Evolutionary conservation across 2,888 invertebrate species (phyloP).

Genomic region (Pomacea canaliculata): DNA sequence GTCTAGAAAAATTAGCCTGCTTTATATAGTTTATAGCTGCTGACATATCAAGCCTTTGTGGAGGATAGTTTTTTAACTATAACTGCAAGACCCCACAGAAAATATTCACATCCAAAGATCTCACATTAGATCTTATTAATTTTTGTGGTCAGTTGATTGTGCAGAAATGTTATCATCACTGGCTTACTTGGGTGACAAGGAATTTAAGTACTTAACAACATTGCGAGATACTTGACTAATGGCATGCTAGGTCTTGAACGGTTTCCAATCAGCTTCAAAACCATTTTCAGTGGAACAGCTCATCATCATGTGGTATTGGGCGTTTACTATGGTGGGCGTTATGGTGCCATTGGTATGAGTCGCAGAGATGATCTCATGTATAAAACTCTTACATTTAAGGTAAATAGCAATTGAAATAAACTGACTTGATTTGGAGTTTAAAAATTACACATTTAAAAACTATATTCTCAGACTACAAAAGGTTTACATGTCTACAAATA

Average conservation of each 20-base stretch:
- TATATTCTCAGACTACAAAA: too few species aligned
- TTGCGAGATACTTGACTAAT: conserved; percentile 55
- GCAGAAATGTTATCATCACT: not conserved
- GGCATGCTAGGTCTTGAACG: conserved; percentile 67
- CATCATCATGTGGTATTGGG: conserved; percentile 70
- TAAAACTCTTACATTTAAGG: conserved; percentile 67
- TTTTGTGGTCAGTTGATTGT: not conserved
- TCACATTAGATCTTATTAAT: not conserved
- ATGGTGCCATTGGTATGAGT: conserved; percentile 70
- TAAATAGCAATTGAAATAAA: conserved; percentile 28
- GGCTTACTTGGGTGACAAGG: not conserved
- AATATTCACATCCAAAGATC: not conserved
- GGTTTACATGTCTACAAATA: too few species aligned
- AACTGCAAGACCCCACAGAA: too few species aligned
- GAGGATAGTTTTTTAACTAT: too few species aligned
- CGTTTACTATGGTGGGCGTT: conserved; percentile 64
- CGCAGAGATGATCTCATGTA: conserved; percentile 69
- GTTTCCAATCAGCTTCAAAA: conserved; percentile 70
- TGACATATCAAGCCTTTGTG: too few species aligned
- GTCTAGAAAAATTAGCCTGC: too few species aligned
- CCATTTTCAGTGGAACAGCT: conserved; percentile 60
- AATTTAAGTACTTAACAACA: too few species aligned
- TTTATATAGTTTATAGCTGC: too few species aligned
- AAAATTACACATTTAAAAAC: not conserved
- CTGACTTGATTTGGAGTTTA: not conserved